These are phyloP conservation scores for Siphamia tubifer DNA, from an alignment of 2,113 vertebrate species.

Conservation along the genomic window DNA sequence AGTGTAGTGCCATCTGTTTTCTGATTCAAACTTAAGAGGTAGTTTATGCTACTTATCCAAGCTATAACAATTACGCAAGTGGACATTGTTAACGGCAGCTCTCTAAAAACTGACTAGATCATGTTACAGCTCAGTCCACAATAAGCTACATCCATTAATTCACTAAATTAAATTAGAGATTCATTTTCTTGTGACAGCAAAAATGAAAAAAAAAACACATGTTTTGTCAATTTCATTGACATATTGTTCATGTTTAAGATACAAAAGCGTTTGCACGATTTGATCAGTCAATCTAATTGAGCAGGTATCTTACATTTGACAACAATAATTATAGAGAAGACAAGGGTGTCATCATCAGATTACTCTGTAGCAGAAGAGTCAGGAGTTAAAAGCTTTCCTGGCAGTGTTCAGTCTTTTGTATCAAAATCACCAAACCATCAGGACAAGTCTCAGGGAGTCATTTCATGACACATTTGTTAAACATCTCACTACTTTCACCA, in stretches of 20 bases:
- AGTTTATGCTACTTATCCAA: not conserved
- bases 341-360: slow-evolving; percentile 65
- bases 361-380: slow-evolving; percentile 51
- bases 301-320: slow-evolving; percentile 38
- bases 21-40: not conserved
- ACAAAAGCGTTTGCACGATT: slow-evolving; percentile 11
- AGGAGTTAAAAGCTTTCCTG: slow-evolving; percentile 53
- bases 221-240: not conserved
- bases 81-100: no score
- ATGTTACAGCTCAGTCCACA: not conserved
- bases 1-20: not conserved
- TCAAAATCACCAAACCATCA: slow-evolving; percentile 42
- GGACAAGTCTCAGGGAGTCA: slow-evolving; percentile 18
- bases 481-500: not conserved
- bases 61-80: not conserved
- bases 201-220: not conserved
- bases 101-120: not conserved
- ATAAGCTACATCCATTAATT: not conserved
- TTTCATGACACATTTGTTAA: slow-evolving; percentile 53
- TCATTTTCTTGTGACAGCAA: not conserved
- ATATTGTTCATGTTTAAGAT: not conserved
- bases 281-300: slow-evolving; percentile 52
- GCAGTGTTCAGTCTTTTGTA: slow-evolving; percentile 30
- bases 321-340: slow-evolving; percentile 49
- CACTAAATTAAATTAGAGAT: no score